Base-by-base conservation (phyloP, 1,140 invertebrate genomes). In the Camponotus pennsylvanicus region DNA sequence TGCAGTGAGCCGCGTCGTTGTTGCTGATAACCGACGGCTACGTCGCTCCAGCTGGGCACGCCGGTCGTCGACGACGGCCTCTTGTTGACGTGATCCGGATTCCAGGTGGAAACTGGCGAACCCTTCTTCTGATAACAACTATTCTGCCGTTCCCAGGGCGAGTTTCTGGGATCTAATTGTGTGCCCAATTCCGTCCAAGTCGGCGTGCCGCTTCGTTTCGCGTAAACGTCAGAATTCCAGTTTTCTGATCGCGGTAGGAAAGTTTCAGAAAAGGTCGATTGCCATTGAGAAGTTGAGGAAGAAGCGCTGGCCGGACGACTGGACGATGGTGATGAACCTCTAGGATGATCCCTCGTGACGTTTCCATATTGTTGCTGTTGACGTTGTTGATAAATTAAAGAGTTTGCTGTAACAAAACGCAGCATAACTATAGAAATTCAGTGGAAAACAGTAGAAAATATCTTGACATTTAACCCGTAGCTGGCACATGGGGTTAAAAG, bases 1-100 rank as follows among this genome's bases (percentile, higher is more conserved):
- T 99, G 98, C 1, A 99, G 95, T 0, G 98, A 98, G 0, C 98
- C 98, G 49, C 98, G 96, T 64, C 98, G 94, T 92, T 88, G 94
- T 90, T 92, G 92, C 18, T 93, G 92, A 71, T 92, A 93, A 7
- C 93, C 92, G 5, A 91, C 88, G 4, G 93, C 75, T 69, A 94
- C 90, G 1, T 95, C 94, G 80, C 88, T 92, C 94, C 94, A 95
- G 15, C 92, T 87, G 0, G 91, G 85, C 8, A 88, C n/a, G 1
- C 79, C 89, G 1, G 88, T 89, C 11, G 88, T 69, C 21, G 93
- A 93, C 1, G 93, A 82, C 27, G 93, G 91, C 76, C 89, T 85
- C 71, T 93, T 88, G 66, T 87, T 83, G 0, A 84, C 71, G 7
- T 94, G 93, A 1, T 94, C 94, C 8, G 92, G 83, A 55, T 89